Conservation (phyloP, 2,113 vertebrate species). For the Brevimyrus niger region DNA sequence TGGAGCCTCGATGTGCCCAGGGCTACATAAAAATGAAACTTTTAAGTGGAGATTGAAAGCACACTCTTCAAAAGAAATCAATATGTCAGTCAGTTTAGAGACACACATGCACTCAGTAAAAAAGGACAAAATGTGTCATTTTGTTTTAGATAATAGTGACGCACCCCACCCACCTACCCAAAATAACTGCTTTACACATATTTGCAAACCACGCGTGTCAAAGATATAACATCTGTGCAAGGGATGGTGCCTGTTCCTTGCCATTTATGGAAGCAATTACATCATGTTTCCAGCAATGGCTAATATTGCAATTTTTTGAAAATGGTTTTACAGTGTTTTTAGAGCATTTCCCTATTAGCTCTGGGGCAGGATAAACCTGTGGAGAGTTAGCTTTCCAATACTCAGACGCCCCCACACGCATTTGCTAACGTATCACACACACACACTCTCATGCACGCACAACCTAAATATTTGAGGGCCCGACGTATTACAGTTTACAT, state of each 20-base stretch:
- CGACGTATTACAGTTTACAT: not conserved
- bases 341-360: not conserved
- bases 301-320: not conserved
- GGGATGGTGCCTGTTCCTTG: not conserved
- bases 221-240: not conserved
- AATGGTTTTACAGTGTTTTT: not conserved
- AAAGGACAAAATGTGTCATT: constrained; percentile 39
- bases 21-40: constrained; percentile 91
- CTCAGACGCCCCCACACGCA: constrained; percentile 33
- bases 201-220: not conserved
- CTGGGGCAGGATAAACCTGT: not conserved
- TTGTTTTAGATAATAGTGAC: not conserved
- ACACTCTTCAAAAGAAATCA: constrained; percentile 97
- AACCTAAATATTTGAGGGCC: constrained; percentile 2
- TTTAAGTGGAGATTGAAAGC: constrained; percentile 96
- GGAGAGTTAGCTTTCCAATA: not conserved
- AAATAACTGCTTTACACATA: constrained; percentile 5
- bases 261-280: not conserved
- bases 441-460: not conserved
- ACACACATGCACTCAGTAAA: constrained; percentile 71
- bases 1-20: constrained; percentile 77
- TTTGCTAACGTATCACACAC: not conserved
- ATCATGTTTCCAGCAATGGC: not conserved
- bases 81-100: constrained; percentile 80
- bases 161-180: not conserved